A percentile compares a stretch with the other conserved stretches of the same genome.
phyloP scores from a whole-genome alignment of 2,888 invertebrate genomes.

The Drosophila maculinotata region DNA sequence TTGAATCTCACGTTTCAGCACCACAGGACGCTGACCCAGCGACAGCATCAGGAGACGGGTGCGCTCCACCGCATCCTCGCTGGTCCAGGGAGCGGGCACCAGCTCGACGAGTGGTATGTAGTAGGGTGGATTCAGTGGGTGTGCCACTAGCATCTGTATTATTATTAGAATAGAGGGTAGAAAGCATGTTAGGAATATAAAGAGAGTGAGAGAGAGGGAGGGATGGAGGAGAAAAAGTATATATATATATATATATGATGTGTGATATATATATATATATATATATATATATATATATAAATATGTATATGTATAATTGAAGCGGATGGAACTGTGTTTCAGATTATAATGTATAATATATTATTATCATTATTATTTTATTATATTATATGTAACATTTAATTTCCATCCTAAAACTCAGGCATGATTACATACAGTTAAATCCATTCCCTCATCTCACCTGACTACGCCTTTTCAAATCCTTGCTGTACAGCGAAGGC shows the following conservation, averaged over 20 bases:
- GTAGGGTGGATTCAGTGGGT: constrained; percentile 98
- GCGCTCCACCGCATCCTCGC: constrained; percentile 89
- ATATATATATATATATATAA: too few species aligned
- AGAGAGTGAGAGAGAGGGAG: neutral
- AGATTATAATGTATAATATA: too few species aligned
- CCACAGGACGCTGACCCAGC: constrained; percentile 96
- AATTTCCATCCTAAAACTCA: too few species aligned
- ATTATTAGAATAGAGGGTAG: neutral
- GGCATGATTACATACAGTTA: too few species aligned
- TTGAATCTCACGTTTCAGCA: constrained; percentile 92
- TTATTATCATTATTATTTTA: too few species aligned
- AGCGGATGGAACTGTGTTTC: too few species aligned
- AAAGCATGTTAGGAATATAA: neutral
- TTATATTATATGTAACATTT: too few species aligned
- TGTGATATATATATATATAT: too few species aligned
- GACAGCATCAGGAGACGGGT: constrained; percentile 92
- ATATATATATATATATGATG: too few species aligned
- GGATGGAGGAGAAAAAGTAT: too few species aligned
- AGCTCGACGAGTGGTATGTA: constrained; percentile 97
- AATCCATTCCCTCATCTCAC: too few species aligned
- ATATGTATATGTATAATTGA: too few species aligned
- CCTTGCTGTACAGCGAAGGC: constrained; percentile 94
- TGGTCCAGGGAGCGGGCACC: constrained; percentile 97
- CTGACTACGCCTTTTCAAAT: constrained; percentile 89
- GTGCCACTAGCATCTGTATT: constrained; percentile 88